Base-by-base conservation (phyloP, 1,140 invertebrate genomes). In the Philopotamus ludificatus region DNA sequence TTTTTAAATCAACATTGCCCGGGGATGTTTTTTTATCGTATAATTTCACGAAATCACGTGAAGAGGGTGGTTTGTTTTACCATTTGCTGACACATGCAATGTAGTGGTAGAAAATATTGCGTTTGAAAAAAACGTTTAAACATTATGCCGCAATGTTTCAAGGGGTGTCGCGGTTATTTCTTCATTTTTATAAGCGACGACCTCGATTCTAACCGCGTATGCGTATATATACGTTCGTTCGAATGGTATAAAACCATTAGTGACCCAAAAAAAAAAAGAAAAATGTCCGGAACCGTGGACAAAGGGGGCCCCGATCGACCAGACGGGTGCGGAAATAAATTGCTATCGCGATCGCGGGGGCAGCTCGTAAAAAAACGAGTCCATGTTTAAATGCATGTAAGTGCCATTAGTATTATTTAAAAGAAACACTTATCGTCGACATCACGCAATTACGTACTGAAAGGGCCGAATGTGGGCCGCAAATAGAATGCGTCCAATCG, bases 1-100 rank as follows among this genome's bases (percentile, higher is more conserved):
- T 20, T 47, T n/a, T n/a, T n/a, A n/a, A n/a, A n/a, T n/a, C 18
- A 16, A 47, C 44, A 47, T 4, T 16, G 44, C 4, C 18, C 7
- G 44, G 10, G 44, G 44, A 8, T 47, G 44, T 47, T 47, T 12
- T 47, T 9, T 47, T 47, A n/a, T n/a, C n/a, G n/a, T n/a, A n/a
- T n/a, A 47, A 47, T 47, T 47, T 47, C 15, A 16, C 18, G 44
- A 47, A 47, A 47, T 47, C 15, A 16, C 7, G 18, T 47, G 44
- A 16, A 47, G 15, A 47, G 44, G 15, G 44, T 4, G 44, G 28
- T 16, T 47, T 20, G 4, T 47, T 47, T 15, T 47, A 15, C 18
- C 4, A 9, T 47, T 9, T 47, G 18, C 18, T 16, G 4, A 47
- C 18, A 47, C 18, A 12, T 47, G 10, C 44, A 16, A 47, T 12